Percentiles rank a stretch among this genome's conserved stretches.
These are phyloP conservation scores for Antheraea assamensis DNA, from an alignment of 2,888 invertebrate genomes.

Conservation along the genomic window DNA sequence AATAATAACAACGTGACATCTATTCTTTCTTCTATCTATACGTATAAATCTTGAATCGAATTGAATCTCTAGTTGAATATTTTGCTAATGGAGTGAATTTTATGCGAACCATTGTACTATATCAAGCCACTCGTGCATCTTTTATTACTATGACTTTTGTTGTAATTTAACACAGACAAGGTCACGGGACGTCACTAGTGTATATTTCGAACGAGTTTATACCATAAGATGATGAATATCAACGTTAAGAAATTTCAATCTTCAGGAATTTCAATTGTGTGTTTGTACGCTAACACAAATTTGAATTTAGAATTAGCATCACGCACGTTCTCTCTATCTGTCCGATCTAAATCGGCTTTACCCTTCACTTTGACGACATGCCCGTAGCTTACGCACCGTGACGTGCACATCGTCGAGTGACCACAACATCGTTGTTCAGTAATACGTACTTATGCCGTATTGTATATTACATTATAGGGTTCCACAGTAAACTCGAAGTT, in stretches of 20 bases:
- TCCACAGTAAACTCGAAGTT: slow-evolving; percentile 31
- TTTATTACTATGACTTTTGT: no score
- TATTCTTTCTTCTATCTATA: no score
- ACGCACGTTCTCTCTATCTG: slow-evolving; percentile 59
- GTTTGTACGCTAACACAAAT: slow-evolving; percentile 48
- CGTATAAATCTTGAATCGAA: no score
- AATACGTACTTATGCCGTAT: slow-evolving; percentile 39
- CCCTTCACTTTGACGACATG: slow-evolving; percentile 49
- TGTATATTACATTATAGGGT: slow-evolving; percentile 42
- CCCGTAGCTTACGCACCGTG: slow-evolving; percentile 31
- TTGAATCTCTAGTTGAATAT: no score
- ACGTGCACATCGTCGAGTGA: slow-evolving; percentile 40
- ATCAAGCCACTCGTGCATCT: no score
- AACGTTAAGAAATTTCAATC: slow-evolving; percentile 50
- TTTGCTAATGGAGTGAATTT: no score
- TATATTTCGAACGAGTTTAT: neutral
- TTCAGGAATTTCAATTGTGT: slow-evolving; percentile 57
- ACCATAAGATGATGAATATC: slow-evolving; percentile 32
- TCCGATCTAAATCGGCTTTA: slow-evolving; percentile 75
- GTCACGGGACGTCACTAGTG: no score
- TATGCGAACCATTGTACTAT: no score
- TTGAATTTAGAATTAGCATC: slow-evolving; percentile 72
- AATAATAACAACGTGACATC: no score
- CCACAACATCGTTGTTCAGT: slow-evolving; percentile 22
- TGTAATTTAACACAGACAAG: no score